Percentiles rank a stretch among this genome's conserved stretches.
Evolutionary conservation across 1,140 invertebrate genomes (phyloP).

Genomic region (Brachionus asplanchnoidis): DNA sequence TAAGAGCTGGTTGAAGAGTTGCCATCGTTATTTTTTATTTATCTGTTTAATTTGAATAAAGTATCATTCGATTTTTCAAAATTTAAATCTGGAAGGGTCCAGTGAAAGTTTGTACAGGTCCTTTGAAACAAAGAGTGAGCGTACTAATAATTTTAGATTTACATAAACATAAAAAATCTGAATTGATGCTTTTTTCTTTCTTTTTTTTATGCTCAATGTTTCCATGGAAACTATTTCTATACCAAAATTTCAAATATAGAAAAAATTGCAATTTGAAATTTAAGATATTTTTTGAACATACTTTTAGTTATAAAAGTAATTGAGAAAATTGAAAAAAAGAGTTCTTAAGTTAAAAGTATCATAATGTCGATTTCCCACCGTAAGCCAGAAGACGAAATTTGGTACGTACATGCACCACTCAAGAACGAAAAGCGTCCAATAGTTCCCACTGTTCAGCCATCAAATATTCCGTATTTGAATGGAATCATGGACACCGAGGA

Average conservation of each 20-base stretch:
- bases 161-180: conserved; percentile 13
- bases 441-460: conserved; percentile 14
- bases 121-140: neutral
- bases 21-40: neutral
- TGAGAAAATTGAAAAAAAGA: neutral
- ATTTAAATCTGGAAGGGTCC: neutral
- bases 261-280: conserved; percentile 15
- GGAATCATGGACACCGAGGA: conserved; percentile 36
- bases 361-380: conserved; percentile 25
- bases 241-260: conserved; percentile 4
- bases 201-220: neutral
- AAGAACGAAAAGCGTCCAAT: conserved; percentile 19
- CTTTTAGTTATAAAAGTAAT: neutral
- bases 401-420: conserved; percentile 36
- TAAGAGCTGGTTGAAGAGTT: neutral
- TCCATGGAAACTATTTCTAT: conserved; percentile 33
- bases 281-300: neutral
- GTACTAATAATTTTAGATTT: conserved; percentile 21
- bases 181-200: conserved; percentile 17
- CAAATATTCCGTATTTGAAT: conserved; percentile 40
- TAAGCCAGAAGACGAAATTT: conserved; percentile 40
- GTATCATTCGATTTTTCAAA: neutral
- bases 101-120: neutral
- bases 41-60: neutral
- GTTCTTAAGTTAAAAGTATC: neutral